These are phyloP conservation scores for Odocoileus virginianus DNA, from an alignment of 2,113 vertebrate species.

Conservation along the genomic window DNA sequence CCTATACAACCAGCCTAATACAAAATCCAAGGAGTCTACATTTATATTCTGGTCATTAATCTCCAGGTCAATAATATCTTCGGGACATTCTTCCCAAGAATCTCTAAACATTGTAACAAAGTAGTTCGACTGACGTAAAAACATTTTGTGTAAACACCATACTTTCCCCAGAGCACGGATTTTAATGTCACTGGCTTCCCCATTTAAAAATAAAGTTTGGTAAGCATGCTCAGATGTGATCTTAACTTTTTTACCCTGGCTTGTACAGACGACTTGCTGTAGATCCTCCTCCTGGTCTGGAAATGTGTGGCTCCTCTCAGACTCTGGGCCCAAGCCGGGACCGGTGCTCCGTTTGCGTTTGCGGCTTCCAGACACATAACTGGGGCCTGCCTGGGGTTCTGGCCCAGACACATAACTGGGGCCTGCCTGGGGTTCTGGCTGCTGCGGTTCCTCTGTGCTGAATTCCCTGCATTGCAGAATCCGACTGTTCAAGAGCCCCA, in stretches of 20 bases:
- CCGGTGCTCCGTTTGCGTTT: neutral
- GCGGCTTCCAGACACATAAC: rapidly evolving
- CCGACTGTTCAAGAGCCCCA: neutral
- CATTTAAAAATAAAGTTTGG: constrained; percentile 28
- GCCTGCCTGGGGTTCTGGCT: neutral
- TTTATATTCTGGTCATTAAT: neutral
- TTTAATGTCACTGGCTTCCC: constrained; percentile 8
- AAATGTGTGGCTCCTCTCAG: neutral
- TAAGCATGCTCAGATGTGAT: neutral
- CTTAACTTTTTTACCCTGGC: neutral
- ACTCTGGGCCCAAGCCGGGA: rapidly evolving
- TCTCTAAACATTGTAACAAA: neutral
- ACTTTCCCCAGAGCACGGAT: neutral
- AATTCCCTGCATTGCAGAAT: neutral
- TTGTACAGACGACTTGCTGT: neutral
- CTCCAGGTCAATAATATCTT: neutral
- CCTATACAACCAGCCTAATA: constrained; percentile 13
- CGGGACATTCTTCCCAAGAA: neutral
- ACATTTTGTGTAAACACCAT: constrained; percentile 38
- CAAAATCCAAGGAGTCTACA: neutral
- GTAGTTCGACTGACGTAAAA: neutral
- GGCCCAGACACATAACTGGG: neutral
- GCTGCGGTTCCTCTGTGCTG: neutral
- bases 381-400: neutral
- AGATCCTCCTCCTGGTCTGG: neutral